phyloP scores from a whole-genome alignment of 2,113 vertebrate genomes.

The Ailuropoda melanoleuca region DNA sequence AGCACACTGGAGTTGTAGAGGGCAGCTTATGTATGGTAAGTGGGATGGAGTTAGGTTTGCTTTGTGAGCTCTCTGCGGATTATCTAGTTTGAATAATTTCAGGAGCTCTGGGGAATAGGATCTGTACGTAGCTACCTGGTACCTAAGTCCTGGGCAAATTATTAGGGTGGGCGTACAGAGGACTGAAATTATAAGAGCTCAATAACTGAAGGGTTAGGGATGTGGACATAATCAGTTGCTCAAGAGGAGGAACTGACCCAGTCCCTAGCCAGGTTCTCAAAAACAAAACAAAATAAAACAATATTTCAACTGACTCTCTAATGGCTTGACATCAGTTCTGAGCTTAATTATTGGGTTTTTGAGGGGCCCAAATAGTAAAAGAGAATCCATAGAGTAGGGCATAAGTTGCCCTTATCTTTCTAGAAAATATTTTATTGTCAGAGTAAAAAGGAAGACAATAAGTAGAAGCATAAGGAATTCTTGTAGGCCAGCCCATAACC shows the following conservation, averaged over 20 bases:
- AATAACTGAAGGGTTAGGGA: background rate
- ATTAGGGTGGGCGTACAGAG: background rate
- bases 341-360: background rate
- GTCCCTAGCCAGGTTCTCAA: background rate
- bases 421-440: background rate
- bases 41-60: background rate
- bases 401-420: background rate
- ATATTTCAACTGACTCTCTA: background rate
- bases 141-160: too few species aligned
- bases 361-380: background rate
- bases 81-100: background rate
- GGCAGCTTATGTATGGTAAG: background rate
- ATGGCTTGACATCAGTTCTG: background rate
- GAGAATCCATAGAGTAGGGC: background rate
- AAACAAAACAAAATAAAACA: background rate
- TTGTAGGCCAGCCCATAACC: too few species aligned
- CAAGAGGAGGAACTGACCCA: background rate
- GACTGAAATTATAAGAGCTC: background rate
- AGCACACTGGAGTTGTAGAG: background rate
- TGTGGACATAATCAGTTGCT: background rate
- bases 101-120: background rate
- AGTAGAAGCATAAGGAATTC: background rate
- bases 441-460: background rate
- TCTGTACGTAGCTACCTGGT: background rate
- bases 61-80: background rate